Evolutionary conservation across 2,113 vertebrate species (phyloP), one percentile per base, ranked within the genome.

Genomic region (Carassius gibelio): DNA sequence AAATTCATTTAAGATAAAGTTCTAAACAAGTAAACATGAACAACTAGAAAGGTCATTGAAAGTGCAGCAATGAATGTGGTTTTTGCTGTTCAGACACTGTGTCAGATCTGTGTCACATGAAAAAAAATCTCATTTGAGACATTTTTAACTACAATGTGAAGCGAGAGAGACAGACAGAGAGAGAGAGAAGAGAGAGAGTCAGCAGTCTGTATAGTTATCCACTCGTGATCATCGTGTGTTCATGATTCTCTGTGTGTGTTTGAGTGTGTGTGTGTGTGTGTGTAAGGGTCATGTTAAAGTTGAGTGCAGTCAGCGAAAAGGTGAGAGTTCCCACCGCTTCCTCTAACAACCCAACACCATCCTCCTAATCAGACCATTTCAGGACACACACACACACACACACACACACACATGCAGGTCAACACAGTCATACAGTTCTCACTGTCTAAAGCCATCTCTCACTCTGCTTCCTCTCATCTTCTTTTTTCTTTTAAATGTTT

Each of bases 251-350:
- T 38, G 1, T 45, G 8, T 10, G 42, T 45, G 42, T 45, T 8
- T 45, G 8, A 1, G 42, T 8, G 42, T 45, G 42, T 45, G 8
- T 8, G 42, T 8, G 42, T 45, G 8, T 8, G 42, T 8, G 42
- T 7, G 9, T 57, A 66, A 38, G 50, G 38, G 68, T 81, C 17
- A 81, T 36, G 9, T 17, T 59, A 36, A 10, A 74, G 57, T 69
- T 75, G 30, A 75, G 68, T 55, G 77, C 2, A 34, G 23, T 64
- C 50, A 50, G 42, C 52, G 21, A 71, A 52, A 66, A 45, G 79
- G 71, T 82, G 45, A 82, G 69, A 82, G 69, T 82, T 82, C 45
- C 30, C 42, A 66, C 59, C 13, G 34, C 30, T 84, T 64, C 74
- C 62, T 80, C 64, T 61, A 4, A 59, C 42, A 82, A 75, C 17